Conservation (phyloP, 2,888 invertebrate genomes). For the Ischnus inquisitorius region DNA sequence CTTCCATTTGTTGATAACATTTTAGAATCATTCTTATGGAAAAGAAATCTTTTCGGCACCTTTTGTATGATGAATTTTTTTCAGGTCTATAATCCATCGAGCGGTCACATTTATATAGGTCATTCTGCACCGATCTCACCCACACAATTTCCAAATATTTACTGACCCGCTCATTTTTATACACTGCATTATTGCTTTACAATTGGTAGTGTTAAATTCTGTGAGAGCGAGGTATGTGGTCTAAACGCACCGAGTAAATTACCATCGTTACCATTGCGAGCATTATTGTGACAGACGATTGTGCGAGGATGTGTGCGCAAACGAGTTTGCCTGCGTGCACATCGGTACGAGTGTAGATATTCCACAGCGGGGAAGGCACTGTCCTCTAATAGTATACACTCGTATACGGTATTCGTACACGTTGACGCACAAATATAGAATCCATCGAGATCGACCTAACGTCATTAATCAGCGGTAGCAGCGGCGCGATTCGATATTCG, state of each 20-base stretch:
- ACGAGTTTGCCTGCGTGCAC: not conserved
- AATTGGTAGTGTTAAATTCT: not conserved
- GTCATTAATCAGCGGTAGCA: conserved; percentile 47
- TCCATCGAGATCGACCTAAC: conserved; percentile 6
- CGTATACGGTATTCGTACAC: not conserved
- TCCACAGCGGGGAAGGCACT: not conserved
- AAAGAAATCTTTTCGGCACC: too few species aligned
- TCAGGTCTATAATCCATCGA: too few species aligned
- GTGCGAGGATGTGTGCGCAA: not conserved
- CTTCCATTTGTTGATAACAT: too few species aligned
- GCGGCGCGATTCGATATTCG: conserved; percentile 43
- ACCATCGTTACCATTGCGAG: not conserved
- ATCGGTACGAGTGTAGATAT: conserved; percentile 5
- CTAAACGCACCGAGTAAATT: not conserved
- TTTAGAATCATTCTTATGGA: too few species aligned
- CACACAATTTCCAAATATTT: not conserved
- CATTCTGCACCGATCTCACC: not conserved
- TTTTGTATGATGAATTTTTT: too few species aligned
- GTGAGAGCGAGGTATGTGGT: not conserved
- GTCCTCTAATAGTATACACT: conserved; percentile 27
- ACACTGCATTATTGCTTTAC: not conserved
- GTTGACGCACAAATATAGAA: conserved; percentile 2
- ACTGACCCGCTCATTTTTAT: not conserved
- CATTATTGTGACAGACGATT: not conserved
- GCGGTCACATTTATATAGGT: too few species aligned